These are phyloP conservation scores for Pristionchus exspectatus DNA, from an alignment of 2,888 invertebrate species.

Conservation along the genomic window DNA sequence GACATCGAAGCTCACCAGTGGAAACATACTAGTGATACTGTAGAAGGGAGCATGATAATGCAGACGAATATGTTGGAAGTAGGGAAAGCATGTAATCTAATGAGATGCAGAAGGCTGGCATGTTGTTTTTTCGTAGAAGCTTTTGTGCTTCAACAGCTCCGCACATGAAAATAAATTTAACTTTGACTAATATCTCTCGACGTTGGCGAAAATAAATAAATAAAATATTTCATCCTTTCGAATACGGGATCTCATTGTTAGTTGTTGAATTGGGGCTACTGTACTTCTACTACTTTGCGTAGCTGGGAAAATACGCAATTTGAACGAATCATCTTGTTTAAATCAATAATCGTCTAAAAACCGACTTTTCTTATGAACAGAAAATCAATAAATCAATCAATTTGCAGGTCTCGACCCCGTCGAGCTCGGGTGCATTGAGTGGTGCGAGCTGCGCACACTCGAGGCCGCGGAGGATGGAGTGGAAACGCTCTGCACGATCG, in stretches of 20 bases:
- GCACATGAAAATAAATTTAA: too few species aligned
- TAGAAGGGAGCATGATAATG: too few species aligned
- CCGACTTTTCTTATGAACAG: not conserved
- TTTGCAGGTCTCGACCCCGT: slow-evolving; percentile 58
- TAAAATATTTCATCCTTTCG: not conserved
- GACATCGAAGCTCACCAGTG: too few species aligned
- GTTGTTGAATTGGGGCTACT: not conserved
- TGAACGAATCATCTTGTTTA: too few species aligned
- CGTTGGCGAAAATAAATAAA: too few species aligned
- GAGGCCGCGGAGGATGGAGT: slow-evolving; percentile 73
- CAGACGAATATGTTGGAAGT: too few species aligned
- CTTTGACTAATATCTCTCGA: too few species aligned
- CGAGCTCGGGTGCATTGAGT: slow-evolving; percentile 72
- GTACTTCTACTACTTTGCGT: not conserved
- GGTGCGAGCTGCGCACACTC: slow-evolving; percentile 71
- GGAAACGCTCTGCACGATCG: slow-evolving; percentile 73
- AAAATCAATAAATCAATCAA: not conserved
- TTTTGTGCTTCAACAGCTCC: not conserved
- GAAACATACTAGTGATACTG: too few species aligned
- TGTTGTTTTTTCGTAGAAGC: not conserved
- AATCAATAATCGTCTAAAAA: too few species aligned
- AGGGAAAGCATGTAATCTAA: too few species aligned
- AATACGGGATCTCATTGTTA: not conserved
- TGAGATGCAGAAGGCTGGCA: too few species aligned
- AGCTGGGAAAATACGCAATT: too few species aligned